Base-by-base conservation (phyloP, 1,140 invertebrate species). In the Pogonus chalceus region DNA sequence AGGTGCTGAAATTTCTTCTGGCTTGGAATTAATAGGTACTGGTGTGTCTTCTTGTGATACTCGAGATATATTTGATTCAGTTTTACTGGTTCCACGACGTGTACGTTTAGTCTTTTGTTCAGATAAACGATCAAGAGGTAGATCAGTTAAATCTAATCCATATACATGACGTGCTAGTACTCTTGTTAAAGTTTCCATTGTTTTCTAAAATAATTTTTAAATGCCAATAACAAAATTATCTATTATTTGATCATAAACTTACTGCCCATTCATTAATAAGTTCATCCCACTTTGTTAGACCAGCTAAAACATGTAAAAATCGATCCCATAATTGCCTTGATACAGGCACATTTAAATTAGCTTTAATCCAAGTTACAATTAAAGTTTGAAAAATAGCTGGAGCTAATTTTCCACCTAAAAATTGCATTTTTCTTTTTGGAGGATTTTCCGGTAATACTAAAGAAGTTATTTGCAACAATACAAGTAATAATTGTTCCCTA, bases 281-380 rank as follows among this genome's bases (percentile, higher is more conserved):
- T 69, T 97, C 93, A 66, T 96, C 90, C 86, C 93, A 97, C 58
- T 88, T 86, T 1, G 92, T 96, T 0, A 98, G 75, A 9, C 88
- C 85, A 0, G 88, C 88, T 1, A 98, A 73, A 21, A 96, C 86
- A 56, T 82, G 78, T 58, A 96, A 79, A 70, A 98, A 95, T 65
- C 91, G 87, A 72, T 98, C 91, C 96, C 96, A 98, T 2, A 98
- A 72, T 62, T 91, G 84, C 7, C 83, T 76, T 50, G 85, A 85
- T 51, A 95, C 90, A 61, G 23, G 80, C 2, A 97, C 92, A 73
- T 96, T 96, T 54, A 97, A 77, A 73, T 97, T 96, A 0, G 94
- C 94, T 67, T 96, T 94, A 57, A 98, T 97, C 93, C 94, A 98
- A 0, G 93, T 96, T 35, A 98, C 94, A 58, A 98, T 96, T 14